phyloP scores from a whole-genome alignment of 2,888 invertebrate species.

The Drosophila tripunctata region DNA sequence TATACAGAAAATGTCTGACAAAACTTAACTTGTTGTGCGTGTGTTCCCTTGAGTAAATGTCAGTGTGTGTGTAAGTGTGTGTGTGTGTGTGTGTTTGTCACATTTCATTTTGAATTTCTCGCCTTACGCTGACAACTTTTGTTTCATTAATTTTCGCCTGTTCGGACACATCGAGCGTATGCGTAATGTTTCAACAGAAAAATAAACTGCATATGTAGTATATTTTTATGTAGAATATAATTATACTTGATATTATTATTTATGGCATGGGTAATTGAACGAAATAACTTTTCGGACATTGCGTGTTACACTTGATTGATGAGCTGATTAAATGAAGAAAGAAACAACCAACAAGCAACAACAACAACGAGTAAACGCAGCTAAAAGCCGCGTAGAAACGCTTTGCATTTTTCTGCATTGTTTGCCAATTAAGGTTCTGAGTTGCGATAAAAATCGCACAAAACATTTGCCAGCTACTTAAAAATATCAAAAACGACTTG shows the following conservation, averaged over 20 bases:
- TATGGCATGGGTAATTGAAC: conserved; percentile 61
- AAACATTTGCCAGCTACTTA: conserved; percentile 54
- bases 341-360: not conserved
- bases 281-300: conserved; percentile 11
- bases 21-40: conserved; percentile 20
- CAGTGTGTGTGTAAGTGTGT: not conserved
- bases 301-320: conserved; percentile 54
- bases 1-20: not conserved
- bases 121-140: conserved; percentile 41
- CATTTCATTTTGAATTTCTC: conserved; percentile 51
- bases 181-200: conserved; percentile 39
- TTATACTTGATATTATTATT: conserved; percentile 27
- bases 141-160: conserved; percentile 35
- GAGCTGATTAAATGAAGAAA: conserved; percentile 46
- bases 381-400: conserved; percentile 43
- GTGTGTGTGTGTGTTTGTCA: conserved; percentile 20
- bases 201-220: too few relatives aligned
- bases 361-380: not conserved
- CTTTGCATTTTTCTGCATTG: conserved; percentile 67
- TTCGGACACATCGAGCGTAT: conserved; percentile 42
- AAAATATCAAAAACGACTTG: conserved; percentile 33
- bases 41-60: too few relatives aligned
- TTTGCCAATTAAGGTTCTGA: conserved; percentile 67
- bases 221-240: too few relatives aligned
- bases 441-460: conserved; percentile 63